Evolutionary conservation across 2,888 invertebrate species (phyloP).

Genomic region (Dione juno): DNA sequence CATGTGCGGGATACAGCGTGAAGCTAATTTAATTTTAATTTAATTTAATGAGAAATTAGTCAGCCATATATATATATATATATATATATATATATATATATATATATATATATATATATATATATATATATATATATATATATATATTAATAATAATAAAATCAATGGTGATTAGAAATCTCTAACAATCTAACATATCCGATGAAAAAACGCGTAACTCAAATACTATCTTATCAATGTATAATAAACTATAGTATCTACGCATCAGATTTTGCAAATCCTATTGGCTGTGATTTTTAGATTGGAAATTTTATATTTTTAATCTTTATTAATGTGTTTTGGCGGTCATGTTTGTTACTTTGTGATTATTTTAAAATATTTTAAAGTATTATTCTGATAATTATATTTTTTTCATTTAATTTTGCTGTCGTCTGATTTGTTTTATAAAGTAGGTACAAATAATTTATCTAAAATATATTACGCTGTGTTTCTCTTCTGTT

Average conservation of each 20-base stretch:
- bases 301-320: conserved; percentile 2
- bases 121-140: too few relatives aligned
- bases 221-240: conserved; percentile 8
- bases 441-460: too few relatives aligned
- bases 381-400: not conserved
- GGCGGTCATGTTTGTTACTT: not conserved
- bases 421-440: too few relatives aligned
- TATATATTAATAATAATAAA: not conserved
- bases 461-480: too few relatives aligned
- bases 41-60: too few relatives aligned
- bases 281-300: not conserved
- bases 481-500: too few relatives aligned
- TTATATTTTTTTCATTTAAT: too few relatives aligned
- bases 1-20: not conserved
- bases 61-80: too few relatives aligned
- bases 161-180: not conserved
- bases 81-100: too few relatives aligned
- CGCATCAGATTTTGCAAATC: not conserved
- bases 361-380: not conserved
- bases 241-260: not conserved
- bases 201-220: not conserved
- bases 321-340: not conserved
- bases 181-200: not conserved
- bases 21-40: too few relatives aligned
- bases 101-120: too few relatives aligned